phyloP scores from a whole-genome alignment of 2,113 vertebrate species.

The Heliornis fulica region DNA sequence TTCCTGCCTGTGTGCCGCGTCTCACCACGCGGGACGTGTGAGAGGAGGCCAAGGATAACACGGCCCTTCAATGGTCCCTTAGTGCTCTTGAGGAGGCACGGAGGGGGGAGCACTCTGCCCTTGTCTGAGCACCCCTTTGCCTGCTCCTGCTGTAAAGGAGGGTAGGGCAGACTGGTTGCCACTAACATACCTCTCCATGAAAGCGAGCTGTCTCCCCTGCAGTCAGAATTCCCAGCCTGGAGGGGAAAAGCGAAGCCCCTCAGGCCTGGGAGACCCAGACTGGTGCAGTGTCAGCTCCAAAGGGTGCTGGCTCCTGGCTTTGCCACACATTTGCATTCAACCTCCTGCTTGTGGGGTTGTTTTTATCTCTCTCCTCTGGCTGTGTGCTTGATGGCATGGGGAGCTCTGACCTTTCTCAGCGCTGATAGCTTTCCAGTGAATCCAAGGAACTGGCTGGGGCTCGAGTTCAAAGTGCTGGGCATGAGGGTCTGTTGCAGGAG shows the following conservation, averaged over 20 bases:
- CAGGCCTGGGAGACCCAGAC: rapidly evolving
- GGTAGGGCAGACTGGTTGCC: not conserved
- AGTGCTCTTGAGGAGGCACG: not conserved
- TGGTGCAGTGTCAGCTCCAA: not conserved
- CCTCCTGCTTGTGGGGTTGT: not conserved
- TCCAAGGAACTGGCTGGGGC: not conserved
- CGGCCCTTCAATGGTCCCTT: constrained; percentile 38
- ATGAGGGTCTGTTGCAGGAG: rapidly evolving
- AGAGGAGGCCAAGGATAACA: constrained; percentile 61
- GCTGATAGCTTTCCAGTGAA: not conserved
- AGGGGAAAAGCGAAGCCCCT: not conserved
- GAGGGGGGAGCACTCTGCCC: not conserved
- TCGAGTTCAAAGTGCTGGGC: not conserved
- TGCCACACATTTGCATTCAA: not conserved
- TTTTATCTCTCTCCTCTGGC: not conserved
- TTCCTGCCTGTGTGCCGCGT: constrained; percentile 22
- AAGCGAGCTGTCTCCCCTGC: not conserved
- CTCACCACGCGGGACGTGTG: not conserved
- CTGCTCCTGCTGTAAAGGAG: not conserved
- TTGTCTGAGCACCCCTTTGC: not conserved
- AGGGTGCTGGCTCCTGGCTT: not conserved
- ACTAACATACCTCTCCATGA: not conserved
- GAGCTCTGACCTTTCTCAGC: not conserved
- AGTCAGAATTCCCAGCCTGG: not conserved
- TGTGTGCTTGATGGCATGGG: not conserved